Evolutionary conservation across 2,888 invertebrate genomes (phyloP).

Genomic region (Pachydiplax longipennis): DNA sequence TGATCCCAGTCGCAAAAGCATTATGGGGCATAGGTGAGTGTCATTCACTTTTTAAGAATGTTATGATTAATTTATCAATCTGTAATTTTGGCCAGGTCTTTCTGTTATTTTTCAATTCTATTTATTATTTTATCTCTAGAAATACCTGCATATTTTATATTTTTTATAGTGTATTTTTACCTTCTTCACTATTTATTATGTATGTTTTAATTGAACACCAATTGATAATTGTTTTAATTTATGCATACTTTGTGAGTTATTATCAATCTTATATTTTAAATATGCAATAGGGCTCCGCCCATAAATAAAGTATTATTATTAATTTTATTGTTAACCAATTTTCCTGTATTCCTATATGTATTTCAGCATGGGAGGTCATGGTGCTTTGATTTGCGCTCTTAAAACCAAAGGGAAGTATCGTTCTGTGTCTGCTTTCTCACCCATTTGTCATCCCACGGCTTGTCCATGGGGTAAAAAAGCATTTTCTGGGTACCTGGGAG

Average conservation of each 20-base stretch:
- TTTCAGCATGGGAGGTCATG: slow-evolving; percentile 97
- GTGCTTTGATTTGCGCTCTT: slow-evolving; percentile 87
- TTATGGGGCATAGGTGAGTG: slow-evolving; percentile 79
- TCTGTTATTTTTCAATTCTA: no score
- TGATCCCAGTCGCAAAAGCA: slow-evolving; percentile 69
- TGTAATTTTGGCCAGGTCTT: no score
- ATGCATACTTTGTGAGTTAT: no score
- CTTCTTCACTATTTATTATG: no score
- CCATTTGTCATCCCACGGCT: slow-evolving; percentile 87
- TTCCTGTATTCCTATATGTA: slow-evolving; percentile 49
- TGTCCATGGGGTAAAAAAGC: slow-evolving; percentile 91
- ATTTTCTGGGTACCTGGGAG: slow-evolving; percentile 81
- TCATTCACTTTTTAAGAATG: not conserved
- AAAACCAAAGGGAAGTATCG: slow-evolving; percentile 89
- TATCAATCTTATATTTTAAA: no score
- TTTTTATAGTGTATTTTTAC: no score
- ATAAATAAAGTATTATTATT: not conserved
- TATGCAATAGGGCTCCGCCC: no score
- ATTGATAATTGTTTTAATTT: no score
- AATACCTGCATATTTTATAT: no score
- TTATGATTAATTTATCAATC: no score
- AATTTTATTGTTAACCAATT: not conserved
- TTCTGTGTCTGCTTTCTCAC: slow-evolving; percentile 93
- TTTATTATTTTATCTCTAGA: no score
- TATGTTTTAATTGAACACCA: no score